Evolutionary conservation across 2,888 invertebrate species (phyloP).

Genomic region (Machimus rusticus): DNA sequence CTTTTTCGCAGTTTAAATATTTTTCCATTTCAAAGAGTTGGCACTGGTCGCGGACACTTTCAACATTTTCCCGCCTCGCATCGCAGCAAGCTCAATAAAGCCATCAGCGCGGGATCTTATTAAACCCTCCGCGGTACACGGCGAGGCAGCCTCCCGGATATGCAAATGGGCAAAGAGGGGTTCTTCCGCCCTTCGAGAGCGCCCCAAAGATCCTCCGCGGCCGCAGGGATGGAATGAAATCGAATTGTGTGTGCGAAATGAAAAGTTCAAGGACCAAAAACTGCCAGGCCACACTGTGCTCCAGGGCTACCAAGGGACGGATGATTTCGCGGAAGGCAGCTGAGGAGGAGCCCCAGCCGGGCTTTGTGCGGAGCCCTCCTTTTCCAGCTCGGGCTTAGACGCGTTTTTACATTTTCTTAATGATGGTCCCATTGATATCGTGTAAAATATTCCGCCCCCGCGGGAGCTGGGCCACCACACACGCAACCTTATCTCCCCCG

Average conservation of each 20-base stretch:
- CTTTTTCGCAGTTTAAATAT: background rate
- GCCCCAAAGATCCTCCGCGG: background rate
- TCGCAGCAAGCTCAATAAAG: background rate
- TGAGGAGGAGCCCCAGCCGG: background rate
- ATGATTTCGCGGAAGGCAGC: background rate
- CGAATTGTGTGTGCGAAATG: slow-evolving; percentile 15
- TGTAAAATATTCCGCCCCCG: slow-evolving; percentile 17
- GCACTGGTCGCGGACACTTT: background rate
- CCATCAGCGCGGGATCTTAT: slow-evolving; percentile 9
- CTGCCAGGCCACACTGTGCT: background rate
- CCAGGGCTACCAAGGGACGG: background rate
- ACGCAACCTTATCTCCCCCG: slow-evolving; percentile 8
- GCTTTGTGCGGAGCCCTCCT: background rate
- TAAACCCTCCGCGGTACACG: background rate
- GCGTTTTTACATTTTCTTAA: slow-evolving; percentile 18
- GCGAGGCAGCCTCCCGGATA: background rate
- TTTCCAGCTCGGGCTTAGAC: background rate
- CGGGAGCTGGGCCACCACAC: background rate
- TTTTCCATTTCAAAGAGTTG: background rate
- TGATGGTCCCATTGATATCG: slow-evolving; percentile 32
- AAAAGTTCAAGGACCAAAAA: slow-evolving; percentile 28
- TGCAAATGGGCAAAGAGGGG: background rate
- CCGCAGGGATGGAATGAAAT: slow-evolving; percentile 8
- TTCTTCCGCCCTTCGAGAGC: background rate
- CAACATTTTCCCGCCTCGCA: background rate